A percentile compares a stretch with the other conserved stretches of the same genome.
Conservation (phyloP, 2,888 invertebrate genomes). For the Listrodromus nycthemerus region DNA sequence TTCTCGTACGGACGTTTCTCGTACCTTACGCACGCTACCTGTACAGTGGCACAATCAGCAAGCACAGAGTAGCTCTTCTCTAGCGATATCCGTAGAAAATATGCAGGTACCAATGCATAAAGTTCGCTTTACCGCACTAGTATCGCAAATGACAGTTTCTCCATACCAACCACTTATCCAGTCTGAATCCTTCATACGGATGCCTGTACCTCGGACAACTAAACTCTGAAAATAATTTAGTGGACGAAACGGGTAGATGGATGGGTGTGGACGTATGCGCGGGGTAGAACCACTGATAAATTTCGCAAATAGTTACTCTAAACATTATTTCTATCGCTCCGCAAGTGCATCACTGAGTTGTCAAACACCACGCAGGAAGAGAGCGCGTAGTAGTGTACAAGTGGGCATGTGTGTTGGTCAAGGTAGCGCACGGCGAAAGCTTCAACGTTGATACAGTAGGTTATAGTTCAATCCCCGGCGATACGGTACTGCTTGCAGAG, state of each 20-base stretch:
- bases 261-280: no score
- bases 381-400: background rate
- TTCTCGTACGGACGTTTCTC: no score
- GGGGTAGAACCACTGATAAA: background rate
- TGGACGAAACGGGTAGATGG: background rate
- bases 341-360: background rate
- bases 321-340: background rate
- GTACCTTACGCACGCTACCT: no score
- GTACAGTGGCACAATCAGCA: no score
- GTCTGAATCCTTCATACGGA: background rate
- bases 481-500: slow-evolving; percentile 13
- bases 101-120: no score
- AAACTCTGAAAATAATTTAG: background rate
- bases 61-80: no score
- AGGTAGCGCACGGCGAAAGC: background rate
- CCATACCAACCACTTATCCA: background rate
- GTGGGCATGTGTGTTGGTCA: background rate
- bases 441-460: slow-evolving; percentile 23
- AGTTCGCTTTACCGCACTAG: no score
- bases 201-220: no score
- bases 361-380: slow-evolving; percentile 20
- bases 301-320: background rate
- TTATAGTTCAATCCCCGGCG: slow-evolving; percentile 5
- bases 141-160: background rate
- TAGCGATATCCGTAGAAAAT: no score